Evolutionary conservation across 2,888 invertebrate species (phyloP), one percentile per base, ranked within the genome.

Genomic region (Smittia aterrima): DNA sequence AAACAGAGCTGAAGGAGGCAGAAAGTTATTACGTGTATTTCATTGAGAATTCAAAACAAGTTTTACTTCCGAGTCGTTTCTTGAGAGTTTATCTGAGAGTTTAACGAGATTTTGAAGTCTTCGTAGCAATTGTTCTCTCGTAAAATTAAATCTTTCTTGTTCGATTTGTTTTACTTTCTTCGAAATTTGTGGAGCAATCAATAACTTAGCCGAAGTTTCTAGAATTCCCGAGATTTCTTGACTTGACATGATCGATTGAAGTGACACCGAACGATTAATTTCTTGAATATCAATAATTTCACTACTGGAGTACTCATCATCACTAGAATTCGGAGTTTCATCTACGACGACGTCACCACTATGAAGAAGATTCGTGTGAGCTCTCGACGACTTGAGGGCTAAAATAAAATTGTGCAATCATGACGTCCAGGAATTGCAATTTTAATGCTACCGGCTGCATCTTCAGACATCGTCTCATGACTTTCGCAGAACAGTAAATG

Each of bases 61-160:
- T 2, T 47, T 47, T n/a, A 16, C 47, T 13, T 47, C 16, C n/a
- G 47, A n/a, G n/a, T 13, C 13, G 16, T 6, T 6, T 47, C 47
- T 13, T 47, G 47, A 47, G 11, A 47, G 2, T 32, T 47, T 18
- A n/a, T 16, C 3, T 47, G 68, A n/a, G 3, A 22, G 4, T 13
- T 47, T 41, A 13, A 68, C 47, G n/a, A 68, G 38, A 53, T 68
- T 68, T 22, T n/a, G 41, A 7, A 68, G 68, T 20, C 53, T 11
- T 7, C 13, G 20, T 0, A 7, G 18, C 11, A 68, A 24, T 1
- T 41, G 18, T 22, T 32, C 6, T 16, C 68, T 13, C 2, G 68
- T 47, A 20, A 47, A 68, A 18, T 47, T n/a, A 32, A 32, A 9
- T 32, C 4, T 32, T 32, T 32, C 32, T 6, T 32, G 4, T 6